phyloP scores from a whole-genome alignment of 2,113 vertebrate genomes.

The Pedetes capensis region DNA sequence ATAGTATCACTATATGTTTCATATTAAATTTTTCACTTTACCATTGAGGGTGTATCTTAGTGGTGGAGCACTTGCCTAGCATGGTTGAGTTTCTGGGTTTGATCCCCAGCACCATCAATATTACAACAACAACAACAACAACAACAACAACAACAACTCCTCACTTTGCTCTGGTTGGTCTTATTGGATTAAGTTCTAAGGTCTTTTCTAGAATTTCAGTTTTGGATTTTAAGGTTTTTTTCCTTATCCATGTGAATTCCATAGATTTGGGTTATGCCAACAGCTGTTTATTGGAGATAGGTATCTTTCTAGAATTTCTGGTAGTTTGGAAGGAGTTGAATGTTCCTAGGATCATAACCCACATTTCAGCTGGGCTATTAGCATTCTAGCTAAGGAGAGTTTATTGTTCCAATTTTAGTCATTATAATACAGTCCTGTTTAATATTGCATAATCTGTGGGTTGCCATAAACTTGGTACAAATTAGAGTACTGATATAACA shows the following conservation, averaged over 20 bases:
- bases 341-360: conserved; percentile 45
- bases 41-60: neutral
- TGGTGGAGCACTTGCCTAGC: neutral
- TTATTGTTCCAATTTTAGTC: conserved; percentile 78
- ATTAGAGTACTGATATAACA: conserved; percentile 84
- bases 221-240: neutral
- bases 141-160: neutral
- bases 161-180: conserved; percentile 29
- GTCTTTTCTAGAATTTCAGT: neutral
- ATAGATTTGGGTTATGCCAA: neutral
- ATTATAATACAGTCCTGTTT: conserved; percentile 78
- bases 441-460: conserved; percentile 81
- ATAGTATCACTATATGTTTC: neutral
- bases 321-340: conserved; percentile 40
- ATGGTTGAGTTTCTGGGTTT: neutral
- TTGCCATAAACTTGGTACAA: conserved; percentile 81
- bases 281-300: neutral
- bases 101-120: neutral
- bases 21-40: conserved; percentile 34
- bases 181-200: conserved; percentile 63
- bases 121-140: neutral
- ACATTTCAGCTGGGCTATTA: conserved; percentile 61
- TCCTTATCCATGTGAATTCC: neutral
- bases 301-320: neutral
- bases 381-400: conserved; percentile 58